Percentiles rank a stretch among this genome's conserved stretches.
Conservation (phyloP, 2,113 vertebrate species). For the Aegithalos caudatus region DNA sequence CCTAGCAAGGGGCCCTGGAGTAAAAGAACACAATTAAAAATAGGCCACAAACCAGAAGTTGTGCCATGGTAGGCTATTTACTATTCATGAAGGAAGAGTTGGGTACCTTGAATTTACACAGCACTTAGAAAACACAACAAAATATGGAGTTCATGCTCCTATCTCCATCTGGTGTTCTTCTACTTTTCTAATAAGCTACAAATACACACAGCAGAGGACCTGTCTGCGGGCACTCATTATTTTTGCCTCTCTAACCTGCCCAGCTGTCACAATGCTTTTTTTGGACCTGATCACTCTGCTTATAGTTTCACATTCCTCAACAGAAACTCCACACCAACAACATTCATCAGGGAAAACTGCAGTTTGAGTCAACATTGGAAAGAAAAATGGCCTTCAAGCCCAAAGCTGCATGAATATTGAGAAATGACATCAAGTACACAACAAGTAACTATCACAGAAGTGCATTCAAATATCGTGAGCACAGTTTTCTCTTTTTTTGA, state of each 20-base stretch:
- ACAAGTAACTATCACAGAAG: not conserved
- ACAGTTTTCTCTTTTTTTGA: not conserved
- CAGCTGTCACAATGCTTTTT: slow-evolving; percentile 64
- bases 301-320: slow-evolving; percentile 43
- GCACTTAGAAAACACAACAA: not conserved
- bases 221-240: not conserved
- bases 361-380: slow-evolving; percentile 11
- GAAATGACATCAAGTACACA: not conserved
- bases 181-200: not conserved
- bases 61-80: rapidly evolving
- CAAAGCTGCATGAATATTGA: not conserved
- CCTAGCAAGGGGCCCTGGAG: not conserved
- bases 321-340: slow-evolving; percentile 42
- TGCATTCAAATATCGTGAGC: not conserved
- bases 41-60: not conserved
- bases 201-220: not conserved
- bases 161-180: not conserved
- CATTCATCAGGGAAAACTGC: not conserved
- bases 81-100: not conserved
- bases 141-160: not conserved
- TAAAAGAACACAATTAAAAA: not conserved
- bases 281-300: slow-evolving; percentile 34
- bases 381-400: not conserved
- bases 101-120: not conserved
- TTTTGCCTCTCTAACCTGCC: slow-evolving; percentile 20